Conservation (phyloP, 2,888 invertebrate genomes). For the Acanthococcus lagerstroemiae region DNA sequence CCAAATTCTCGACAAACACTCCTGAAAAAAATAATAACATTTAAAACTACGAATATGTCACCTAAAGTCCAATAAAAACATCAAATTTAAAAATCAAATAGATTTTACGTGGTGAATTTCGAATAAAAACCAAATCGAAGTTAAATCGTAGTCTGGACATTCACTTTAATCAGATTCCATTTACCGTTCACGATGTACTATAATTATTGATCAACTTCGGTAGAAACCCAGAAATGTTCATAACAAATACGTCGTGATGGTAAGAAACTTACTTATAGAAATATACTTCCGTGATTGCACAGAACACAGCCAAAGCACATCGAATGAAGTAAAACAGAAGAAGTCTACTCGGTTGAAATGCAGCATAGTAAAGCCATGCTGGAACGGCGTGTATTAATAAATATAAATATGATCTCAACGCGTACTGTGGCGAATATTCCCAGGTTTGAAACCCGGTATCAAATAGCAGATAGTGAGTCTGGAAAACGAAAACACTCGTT, state of each 20-base stretch:
- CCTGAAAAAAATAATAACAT: conserved; percentile 45
- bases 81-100: too few species aligned
- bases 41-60: neutral
- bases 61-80: neutral
- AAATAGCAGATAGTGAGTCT: conserved; percentile 68
- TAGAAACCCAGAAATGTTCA: too few species aligned
- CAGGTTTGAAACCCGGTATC: conserved; percentile 95
- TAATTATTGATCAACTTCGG: too few species aligned
- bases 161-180: too few species aligned
- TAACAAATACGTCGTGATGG: too few species aligned
- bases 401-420: conserved; percentile 89
- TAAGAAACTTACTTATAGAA: conserved; percentile 74
- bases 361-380: conserved; percentile 64
- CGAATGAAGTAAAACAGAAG: conserved; percentile 81
- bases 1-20: conserved; percentile 84
- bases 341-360: conserved; percentile 68
- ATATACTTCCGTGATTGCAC: conserved; percentile 76
- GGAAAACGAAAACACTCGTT: conserved; percentile 37
- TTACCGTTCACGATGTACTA: too few species aligned
- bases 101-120: too few species aligned
- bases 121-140: too few species aligned
- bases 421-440: conserved; percentile 95
- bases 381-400: conserved; percentile 81
- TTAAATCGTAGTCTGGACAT: too few species aligned
- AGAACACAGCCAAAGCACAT: conserved; percentile 66